Base-by-base conservation (phyloP, 1,140 invertebrate genomes). In the Drosophila repleta region DNA sequence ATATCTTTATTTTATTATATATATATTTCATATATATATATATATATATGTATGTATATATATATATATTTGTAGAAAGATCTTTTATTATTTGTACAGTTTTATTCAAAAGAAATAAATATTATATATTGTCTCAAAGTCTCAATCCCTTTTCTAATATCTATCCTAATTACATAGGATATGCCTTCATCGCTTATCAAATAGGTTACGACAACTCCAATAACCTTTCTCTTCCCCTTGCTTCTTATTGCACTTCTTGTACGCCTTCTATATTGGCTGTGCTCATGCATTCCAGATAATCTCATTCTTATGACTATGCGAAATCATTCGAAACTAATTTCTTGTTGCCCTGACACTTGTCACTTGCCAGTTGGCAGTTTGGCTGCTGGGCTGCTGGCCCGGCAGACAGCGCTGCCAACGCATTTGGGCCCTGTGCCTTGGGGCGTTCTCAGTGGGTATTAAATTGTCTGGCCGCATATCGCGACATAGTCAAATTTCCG, bases 401-500 rank as follows among this genome's bases (percentile, higher is more conserved):
- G 48, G 52, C 32, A 17, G 32, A 32, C 21, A 78, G 57, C 55
- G 62, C 71, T 67, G 65, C 37, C 66, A 75, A 58, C 72, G 49
- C 72, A 84, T 43, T 83, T 67, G 68, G 69, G 61, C 60, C 18
- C 49, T 52, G 76, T 52, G 76, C 80, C 75, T 41, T 85, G 61
- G 81, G 65, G 65, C 82, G 48, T 74, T 75, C 81, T 87, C 41
- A 32, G 18, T 41, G 20, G 37, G 68, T 72, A 87, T 87, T 85
- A 82, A 81, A 79, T 75, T 78, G 82, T 85, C 82, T 85, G 82
- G 79, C 73, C 78, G 78, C 78, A 78, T 72, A 72, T 79, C 83
- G 79, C 55, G 74, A 73, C 78, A 79, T 76, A 85, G 83, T 85
- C 82, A 85, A 85, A 88, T 88, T 85, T 85, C 83, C 83, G 82